Evolutionary conservation across 2,113 vertebrate genomes (phyloP).

Genomic region (Scomber colias): DNA sequence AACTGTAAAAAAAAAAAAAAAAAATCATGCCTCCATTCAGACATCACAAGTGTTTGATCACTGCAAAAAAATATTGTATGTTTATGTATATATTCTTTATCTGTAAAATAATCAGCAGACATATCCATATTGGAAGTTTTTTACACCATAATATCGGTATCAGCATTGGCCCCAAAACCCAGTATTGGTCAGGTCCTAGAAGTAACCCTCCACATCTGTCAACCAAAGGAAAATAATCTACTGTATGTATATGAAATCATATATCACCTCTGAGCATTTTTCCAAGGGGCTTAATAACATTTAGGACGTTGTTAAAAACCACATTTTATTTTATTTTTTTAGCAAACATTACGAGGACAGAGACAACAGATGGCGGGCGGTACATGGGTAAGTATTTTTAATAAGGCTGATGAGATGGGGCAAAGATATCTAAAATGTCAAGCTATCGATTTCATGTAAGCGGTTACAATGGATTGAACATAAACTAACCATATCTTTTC

Average conservation of each 20-base stretch:
- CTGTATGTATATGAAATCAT: neutral
- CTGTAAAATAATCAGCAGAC: too few species aligned
- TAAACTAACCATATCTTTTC: constrained; percentile 38
- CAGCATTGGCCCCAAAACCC: too few species aligned
- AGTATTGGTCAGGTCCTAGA: too few species aligned
- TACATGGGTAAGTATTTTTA: constrained; percentile 69
- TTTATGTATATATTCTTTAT: too few species aligned
- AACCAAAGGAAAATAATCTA: neutral
- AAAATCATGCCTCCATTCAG: too few species aligned
- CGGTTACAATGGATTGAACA: constrained; percentile 52
- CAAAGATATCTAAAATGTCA: constrained; percentile 59
- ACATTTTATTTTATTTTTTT: neutral
- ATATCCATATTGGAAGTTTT: too few species aligned
- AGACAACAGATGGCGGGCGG: constrained; percentile 16
- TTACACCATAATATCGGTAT: too few species aligned
- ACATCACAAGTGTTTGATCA: too few species aligned
- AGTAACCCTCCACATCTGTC: neutral
- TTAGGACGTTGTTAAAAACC: neutral
- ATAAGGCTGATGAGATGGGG: constrained; percentile 63
- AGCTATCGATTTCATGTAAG: constrained; percentile 51
- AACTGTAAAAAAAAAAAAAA: too few species aligned
- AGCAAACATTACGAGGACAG: constrained; percentile 4
- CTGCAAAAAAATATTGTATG: too few species aligned
- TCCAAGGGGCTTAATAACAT: neutral
- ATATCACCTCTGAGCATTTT: neutral